A percentile compares a stretch with the other conserved stretches of the same genome.
Conservation (phyloP, 1,140 invertebrate species). For the Brachionus paranguensis region DNA sequence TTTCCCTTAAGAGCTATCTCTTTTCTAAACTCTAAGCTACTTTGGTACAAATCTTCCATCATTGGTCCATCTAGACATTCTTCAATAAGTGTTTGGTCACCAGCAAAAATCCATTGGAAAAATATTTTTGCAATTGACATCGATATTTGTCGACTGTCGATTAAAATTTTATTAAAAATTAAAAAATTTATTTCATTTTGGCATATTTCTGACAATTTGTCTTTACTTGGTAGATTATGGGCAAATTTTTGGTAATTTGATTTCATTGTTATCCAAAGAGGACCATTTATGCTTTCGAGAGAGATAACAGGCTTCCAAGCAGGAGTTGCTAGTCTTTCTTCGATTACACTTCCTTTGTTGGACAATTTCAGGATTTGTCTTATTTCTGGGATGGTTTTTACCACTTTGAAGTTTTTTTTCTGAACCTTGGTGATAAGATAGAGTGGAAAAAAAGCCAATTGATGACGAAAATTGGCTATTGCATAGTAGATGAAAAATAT, state of each 20-base stretch:
- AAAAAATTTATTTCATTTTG: neutral
- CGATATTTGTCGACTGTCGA: neutral
- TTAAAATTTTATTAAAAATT: neutral
- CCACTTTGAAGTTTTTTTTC: neutral
- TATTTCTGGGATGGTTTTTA: neutral
- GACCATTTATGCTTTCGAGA: neutral
- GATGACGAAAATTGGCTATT: neutral
- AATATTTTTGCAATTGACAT: neutral
- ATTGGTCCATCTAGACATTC: neutral
- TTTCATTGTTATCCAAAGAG: neutral
- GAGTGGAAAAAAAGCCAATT: neutral
- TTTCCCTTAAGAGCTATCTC: neutral
- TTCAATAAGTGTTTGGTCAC: neutral
- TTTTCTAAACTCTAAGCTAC: neutral
- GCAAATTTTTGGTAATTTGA: neutral
- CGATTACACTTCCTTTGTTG: neutral
- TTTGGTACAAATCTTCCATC: neutral
- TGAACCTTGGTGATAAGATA: neutral
- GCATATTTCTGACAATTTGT: neutral
- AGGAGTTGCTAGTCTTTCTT: neutral
- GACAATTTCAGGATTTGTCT: neutral
- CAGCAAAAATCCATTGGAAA: neutral
- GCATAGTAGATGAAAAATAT: neutral
- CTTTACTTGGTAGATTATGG: neutral
- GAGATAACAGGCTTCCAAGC: neutral